Evolutionary conservation across 1,140 invertebrate species (phyloP), one percentile per base, ranked within the genome.

Genomic region (Idris sp.): DNA sequence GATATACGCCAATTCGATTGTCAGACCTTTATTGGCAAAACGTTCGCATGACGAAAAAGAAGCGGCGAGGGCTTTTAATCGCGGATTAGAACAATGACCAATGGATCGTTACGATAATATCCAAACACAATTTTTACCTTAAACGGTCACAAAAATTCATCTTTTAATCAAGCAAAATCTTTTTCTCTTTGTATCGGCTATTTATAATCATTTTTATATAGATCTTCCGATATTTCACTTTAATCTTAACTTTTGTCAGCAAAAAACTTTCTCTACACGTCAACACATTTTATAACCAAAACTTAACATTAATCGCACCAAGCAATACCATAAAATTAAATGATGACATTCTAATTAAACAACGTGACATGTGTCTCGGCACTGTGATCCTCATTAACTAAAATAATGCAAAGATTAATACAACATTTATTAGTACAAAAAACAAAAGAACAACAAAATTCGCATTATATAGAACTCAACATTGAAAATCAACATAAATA

Each of bases 1-100:
- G 64, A 74, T 68, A 74, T 62, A 74, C 62, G 71, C 72, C 72
- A 74, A 74, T 74, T 74, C 72, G 72, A 74, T 68, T 74, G 72
- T 74, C 62, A 74, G 72, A 68, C 72, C 72, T 67, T 74, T 67
- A 74, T 61, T 74, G 71, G 71, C 62, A 38, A 65, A 67, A 74
- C 36, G 59, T 38, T 44, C 10, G 36, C 4, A 65, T 65, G 53
- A 74, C 19, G 69, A 61, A 74, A 65, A 74, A 74, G 36, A 74
- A 61, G 44, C 59, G 49, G 22, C 59, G n/a, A 43, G 10, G n/a
- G 36, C 48, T 33, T 64, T 53, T 53, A 64, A 64, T 64, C 38
- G 46, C 31, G 59, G 26, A 51, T 62, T 62, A 49, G 35, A 49
- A 49, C 44, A 30, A 48, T 49, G 56, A 61, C 41, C 36, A 33